phyloP scores from a whole-genome alignment of 2,113 vertebrate genomes.

The Dendrocopos noguchii region DNA sequence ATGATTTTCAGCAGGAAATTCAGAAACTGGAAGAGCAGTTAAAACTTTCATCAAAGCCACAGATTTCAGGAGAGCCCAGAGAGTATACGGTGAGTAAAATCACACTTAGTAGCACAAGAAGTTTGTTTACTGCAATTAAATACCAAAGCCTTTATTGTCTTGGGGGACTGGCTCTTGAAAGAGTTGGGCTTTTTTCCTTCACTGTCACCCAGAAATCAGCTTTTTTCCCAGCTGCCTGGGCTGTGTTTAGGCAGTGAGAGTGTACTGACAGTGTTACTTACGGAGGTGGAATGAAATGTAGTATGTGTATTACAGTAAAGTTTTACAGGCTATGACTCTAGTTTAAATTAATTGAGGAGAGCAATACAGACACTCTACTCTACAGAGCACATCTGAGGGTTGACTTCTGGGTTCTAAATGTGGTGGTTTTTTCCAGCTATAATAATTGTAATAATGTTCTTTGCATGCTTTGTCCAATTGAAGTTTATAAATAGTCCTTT shows the following conservation, averaged over 20 bases:
- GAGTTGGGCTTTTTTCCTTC: background rate
- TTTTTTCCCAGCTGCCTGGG: background rate
- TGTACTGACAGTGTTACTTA: background rate
- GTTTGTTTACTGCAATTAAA: background rate
- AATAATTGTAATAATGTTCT: background rate
- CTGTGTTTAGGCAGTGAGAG: background rate
- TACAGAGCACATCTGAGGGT: background rate
- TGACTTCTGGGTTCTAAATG: background rate
- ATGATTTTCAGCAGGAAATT: constrained; percentile 98
- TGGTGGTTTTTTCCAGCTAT: background rate
- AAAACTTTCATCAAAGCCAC: constrained; percentile 68
- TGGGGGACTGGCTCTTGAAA: background rate
- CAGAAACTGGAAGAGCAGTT: constrained; percentile 87
- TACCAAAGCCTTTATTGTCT: background rate
- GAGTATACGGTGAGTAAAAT: constrained; percentile 77
- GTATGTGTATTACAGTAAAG: background rate
- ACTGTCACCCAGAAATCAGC: background rate
- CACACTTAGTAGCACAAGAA: background rate
- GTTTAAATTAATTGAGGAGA: background rate
- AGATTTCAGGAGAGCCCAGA: constrained; percentile 61
- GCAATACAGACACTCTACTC: background rate
- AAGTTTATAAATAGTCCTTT: background rate
- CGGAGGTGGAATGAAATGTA: background rate
- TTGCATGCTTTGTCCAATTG: background rate
- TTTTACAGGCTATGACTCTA: background rate